A percentile compares a stretch with the other conserved stretches of the same genome.
phyloP scores from a whole-genome alignment of 2,888 invertebrate species.

The Hypomecis punctinalis region DNA sequence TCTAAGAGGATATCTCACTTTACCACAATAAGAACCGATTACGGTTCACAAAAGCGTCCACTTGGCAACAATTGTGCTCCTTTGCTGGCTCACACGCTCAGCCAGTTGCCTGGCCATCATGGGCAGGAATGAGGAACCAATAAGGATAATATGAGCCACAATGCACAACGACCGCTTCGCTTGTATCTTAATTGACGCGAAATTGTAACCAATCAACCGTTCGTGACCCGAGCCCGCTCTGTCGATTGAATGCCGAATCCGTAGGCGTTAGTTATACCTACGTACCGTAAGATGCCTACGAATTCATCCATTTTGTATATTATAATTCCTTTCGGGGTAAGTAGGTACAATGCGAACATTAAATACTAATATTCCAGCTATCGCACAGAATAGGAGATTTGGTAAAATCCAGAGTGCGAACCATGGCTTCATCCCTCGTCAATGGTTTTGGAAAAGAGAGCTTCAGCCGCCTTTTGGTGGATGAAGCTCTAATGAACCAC shows the following conservation, averaged over 20 bases:
- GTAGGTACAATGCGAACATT: too few species aligned
- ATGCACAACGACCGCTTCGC: conserved; percentile 60
- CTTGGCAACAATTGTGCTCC: conserved; percentile 40
- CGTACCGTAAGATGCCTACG: too few species aligned
- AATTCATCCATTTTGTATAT: too few species aligned
- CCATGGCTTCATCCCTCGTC: too few species aligned
- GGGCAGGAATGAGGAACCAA: conserved; percentile 75
- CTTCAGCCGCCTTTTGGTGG: too few species aligned
- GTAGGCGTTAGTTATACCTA: conserved; percentile 22
- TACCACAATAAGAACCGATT: conserved; percentile 44
- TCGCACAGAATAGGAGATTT: too few species aligned
- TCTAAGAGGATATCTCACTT: conserved; percentile 33
- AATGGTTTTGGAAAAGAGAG: too few species aligned
- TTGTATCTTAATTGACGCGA: conserved; percentile 75
- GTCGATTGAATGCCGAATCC: conserved; percentile 56
- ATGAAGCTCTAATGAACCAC: too few species aligned
- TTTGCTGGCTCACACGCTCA: conserved; percentile 37
- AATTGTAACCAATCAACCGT: conserved; percentile 79
- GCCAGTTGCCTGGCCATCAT: conserved; percentile 39
- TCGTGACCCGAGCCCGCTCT: conserved; percentile 55
- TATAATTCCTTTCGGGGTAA: too few species aligned
- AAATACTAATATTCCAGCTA: too few species aligned
- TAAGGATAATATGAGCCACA: conserved; percentile 74
- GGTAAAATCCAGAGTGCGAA: too few species aligned
- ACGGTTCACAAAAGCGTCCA: conserved; percentile 41